A percentile compares a stretch with the other conserved stretches of the same genome.
phyloP scores from a whole-genome alignment of 1,140 invertebrate genomes.

The Penaeus chinensis region DNA sequence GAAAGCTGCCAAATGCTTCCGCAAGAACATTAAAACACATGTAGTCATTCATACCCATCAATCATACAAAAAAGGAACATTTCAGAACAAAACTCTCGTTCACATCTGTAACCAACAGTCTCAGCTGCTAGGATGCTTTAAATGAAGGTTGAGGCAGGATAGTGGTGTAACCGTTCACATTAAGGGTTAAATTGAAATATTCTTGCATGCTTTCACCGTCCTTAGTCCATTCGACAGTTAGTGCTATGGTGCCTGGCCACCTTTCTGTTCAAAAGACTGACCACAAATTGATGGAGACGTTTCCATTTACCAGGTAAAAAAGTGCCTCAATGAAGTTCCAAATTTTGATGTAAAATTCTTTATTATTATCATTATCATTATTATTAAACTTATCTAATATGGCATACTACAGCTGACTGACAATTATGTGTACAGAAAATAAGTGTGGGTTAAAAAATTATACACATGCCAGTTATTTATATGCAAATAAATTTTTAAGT shows the following conservation, averaged over 20 bases:
- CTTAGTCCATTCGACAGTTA: constrained; percentile 22
- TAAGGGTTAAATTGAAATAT: constrained; percentile 15
- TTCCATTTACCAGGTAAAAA: too few species aligned
- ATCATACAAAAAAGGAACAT: constrained; percentile 4
- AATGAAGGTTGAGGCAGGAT: constrained; percentile 16
- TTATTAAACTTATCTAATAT: too few species aligned
- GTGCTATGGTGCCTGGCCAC: constrained; percentile 13
- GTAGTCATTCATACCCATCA: constrained; percentile 1
- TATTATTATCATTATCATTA: too few species aligned
- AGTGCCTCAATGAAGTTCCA: neutral
- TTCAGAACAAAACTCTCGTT: neutral
- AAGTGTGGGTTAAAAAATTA: too few species aligned
- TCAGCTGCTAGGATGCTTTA: constrained; percentile 37
- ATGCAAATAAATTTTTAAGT: too few species aligned
- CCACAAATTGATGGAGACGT: neutral
- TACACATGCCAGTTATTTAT: too few species aligned
- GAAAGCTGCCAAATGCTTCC: constrained; percentile 29
- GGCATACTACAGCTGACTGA: too few species aligned
- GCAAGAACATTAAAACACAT: neutral
- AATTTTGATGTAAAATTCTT: neutral
- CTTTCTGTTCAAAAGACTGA: constrained; percentile 4
- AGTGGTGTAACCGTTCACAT: constrained; percentile 15
- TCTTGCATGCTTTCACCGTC: neutral
- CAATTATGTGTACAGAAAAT: too few species aligned
- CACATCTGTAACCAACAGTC: constrained; percentile 21